phyloP scores from a whole-genome alignment of 2,113 vertebrate genomes.

The Trogon melanurus region DNA sequence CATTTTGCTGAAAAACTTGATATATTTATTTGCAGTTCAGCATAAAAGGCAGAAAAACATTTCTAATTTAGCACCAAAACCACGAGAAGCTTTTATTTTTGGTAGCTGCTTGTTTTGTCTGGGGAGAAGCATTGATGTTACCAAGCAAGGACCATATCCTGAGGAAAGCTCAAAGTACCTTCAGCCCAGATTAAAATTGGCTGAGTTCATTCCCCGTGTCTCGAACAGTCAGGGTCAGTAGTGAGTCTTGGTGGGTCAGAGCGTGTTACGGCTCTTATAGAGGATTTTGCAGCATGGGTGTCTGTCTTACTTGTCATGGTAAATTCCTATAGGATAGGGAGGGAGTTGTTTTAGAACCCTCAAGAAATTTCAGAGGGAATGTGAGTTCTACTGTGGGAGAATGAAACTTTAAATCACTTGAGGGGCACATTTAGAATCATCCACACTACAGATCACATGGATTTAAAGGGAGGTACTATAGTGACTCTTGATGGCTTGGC shows the following conservation, averaged over 20 bases:
- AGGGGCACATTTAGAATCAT: background rate
- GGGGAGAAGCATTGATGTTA: background rate
- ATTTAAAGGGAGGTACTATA: background rate
- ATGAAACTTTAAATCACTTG: background rate
- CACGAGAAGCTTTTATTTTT: background rate
- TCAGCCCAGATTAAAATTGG: background rate
- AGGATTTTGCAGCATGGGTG: background rate
- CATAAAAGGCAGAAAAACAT: background rate
- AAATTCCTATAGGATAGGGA: background rate
- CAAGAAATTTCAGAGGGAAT: background rate
- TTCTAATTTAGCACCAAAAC: background rate
- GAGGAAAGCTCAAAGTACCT: background rate
- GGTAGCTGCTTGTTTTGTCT: background rate
- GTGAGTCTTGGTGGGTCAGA: background rate
- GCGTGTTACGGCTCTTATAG: background rate
- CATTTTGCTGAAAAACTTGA: constrained; percentile 55
- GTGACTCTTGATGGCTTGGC: background rate
- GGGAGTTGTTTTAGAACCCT: background rate
- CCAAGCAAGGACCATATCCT: background rate
- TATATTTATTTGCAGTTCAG: constrained; percentile 39
- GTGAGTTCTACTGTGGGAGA: background rate
- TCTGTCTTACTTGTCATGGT: too few species aligned
- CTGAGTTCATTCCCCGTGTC: background rate
- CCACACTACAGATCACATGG: background rate
- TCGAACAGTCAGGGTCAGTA: background rate